Evolutionary conservation across 2,797 vertebrate genomes (phyloP).

Genomic region (Eptatretus atami): DNA sequence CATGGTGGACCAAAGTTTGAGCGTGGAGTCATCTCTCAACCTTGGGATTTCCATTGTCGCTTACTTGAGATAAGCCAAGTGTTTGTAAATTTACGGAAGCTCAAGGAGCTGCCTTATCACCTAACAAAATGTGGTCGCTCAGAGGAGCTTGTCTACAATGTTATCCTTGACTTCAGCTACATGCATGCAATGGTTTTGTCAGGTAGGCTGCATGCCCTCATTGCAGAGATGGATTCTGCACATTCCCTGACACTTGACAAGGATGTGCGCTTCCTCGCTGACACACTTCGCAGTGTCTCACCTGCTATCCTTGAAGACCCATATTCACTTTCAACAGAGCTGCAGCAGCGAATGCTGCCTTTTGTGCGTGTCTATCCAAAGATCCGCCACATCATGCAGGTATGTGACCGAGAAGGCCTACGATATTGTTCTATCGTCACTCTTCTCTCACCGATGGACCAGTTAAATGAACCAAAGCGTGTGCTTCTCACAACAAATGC

Average conservation of each 20-base stretch:
- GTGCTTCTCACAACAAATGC: slow-evolving; percentile 61
- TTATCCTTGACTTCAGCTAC: slow-evolving; percentile 99
- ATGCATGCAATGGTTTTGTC: slow-evolving; percentile 97
- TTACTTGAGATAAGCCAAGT: slow-evolving; percentile 86
- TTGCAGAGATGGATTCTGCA: slow-evolving; percentile 62
- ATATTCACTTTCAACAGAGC: slow-evolving; percentile 62
- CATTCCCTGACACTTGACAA: slow-evolving; percentile 79
- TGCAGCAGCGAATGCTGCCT: slow-evolving; percentile 80
- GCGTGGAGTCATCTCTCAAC: slow-evolving; percentile 74
- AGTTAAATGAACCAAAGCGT: slow-evolving; percentile 75
- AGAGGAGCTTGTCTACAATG: slow-evolving; percentile 68
- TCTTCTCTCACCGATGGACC: slow-evolving; percentile 85
- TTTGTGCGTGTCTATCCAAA: slow-evolving; percentile 86
- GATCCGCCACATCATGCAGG: slow-evolving; percentile 66
- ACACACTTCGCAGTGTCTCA: slow-evolving; percentile 57
- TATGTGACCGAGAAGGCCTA: slow-evolving; percentile 92
- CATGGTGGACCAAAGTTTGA: slow-evolving; percentile 41
- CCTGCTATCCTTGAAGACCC: slow-evolving; percentile 69
- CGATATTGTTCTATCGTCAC: slow-evolving; percentile 97
- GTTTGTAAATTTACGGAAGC: slow-evolving; percentile 93
- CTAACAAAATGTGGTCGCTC: slow-evolving; percentile 59
- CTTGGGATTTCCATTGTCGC: slow-evolving; percentile 97
- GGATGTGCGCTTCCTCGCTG: slow-evolving; percentile 73
- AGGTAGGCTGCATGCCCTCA: slow-evolving; percentile 70
- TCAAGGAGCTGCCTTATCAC: slow-evolving; percentile 77